Evolutionary conservation across 2,797 vertebrate species (phyloP), one percentile per base, ranked within the genome.

Genomic region (Melopsittacus undulatus): DNA sequence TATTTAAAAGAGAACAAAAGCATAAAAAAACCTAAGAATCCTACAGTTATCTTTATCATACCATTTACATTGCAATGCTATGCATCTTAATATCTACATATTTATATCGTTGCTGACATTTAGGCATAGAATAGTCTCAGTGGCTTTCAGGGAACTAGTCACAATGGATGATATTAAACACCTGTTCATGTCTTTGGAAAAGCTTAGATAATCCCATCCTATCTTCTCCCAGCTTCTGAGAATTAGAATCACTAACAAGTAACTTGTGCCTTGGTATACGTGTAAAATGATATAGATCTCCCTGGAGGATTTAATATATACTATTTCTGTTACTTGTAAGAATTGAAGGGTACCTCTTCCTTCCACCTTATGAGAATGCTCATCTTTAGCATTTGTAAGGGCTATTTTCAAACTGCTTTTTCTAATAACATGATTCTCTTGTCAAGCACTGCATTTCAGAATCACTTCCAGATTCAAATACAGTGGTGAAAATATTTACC

Each of bases 241-340:
- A 63, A 81, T 13, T 9, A 3, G 9, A n/a, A 21, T 30, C 30
- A 26, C 48, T 45, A 62, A 69, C 10, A 74, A 85, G 32, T 5
- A 69, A 59, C 18, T 42, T 76, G 42, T 40, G 56, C 42, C 7
- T 27, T 89, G 7, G 4, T 79, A 7, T 14, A 11, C 12, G 8
- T 2, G 2, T 48, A 43, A 40, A 83, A 59, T 1, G 1, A 43
- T 12, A 17, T 0, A 61, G n/a, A 74, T 17, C 9, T 73, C n/a
- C 23, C 24, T 54, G 24, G 7, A 57, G 22, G 9, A 22, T 10
- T 22, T 22, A 70, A 27, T 15, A 73, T 67, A 17, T 79, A 14
- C 8, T 62, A 11, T 16, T 69, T 70, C 30, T 0, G 0, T 42
- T 59, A 4, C 16, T 29, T 19, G 4, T 5, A 63, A 77, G 77